These are phyloP conservation scores for Neodontobutis hainanensis DNA, from an alignment of 2,113 vertebrate species.

Conservation along the genomic window DNA sequence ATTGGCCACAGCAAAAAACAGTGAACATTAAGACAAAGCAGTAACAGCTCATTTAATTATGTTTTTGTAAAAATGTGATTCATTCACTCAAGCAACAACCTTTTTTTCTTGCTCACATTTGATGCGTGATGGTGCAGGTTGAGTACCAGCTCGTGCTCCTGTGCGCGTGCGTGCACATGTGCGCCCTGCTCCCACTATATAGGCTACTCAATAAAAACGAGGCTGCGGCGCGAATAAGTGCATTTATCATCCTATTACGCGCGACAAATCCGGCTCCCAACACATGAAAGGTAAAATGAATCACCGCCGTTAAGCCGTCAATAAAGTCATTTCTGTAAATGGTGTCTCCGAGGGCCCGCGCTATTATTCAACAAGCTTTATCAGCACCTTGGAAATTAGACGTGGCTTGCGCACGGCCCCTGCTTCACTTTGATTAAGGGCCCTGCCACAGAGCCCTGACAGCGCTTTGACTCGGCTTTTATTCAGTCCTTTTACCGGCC, in stretches of 20 bases:
- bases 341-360: constrained; percentile 92
- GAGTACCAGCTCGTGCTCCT: constrained; percentile 24
- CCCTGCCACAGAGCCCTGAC: constrained; percentile 93
- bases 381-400: constrained; percentile 96
- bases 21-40: neutral
- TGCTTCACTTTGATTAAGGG: constrained; percentile 96
- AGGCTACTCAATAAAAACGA: constrained; percentile 84
- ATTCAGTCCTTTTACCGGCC: constrained; percentile 86
- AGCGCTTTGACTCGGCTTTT: constrained; percentile 91
- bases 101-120: neutral
- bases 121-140: neutral
- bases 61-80: neutral
- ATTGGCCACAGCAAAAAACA: neutral
- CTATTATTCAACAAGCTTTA: constrained; percentile 98
- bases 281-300: constrained; percentile 97
- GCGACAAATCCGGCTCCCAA: constrained; percentile 93
- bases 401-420: constrained; percentile 88
- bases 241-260: constrained; percentile 99
- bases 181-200: constrained; percentile 38
- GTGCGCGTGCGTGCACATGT: constrained; percentile 5
- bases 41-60: neutral
- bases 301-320: constrained; percentile 98
- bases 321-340: constrained; percentile 99
- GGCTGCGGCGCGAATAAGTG: constrained; percentile 85
- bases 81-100: neutral